Evolutionary conservation across 2,888 invertebrate genomes (phyloP).

Genomic region (Chrysodeixis includens): DNA sequence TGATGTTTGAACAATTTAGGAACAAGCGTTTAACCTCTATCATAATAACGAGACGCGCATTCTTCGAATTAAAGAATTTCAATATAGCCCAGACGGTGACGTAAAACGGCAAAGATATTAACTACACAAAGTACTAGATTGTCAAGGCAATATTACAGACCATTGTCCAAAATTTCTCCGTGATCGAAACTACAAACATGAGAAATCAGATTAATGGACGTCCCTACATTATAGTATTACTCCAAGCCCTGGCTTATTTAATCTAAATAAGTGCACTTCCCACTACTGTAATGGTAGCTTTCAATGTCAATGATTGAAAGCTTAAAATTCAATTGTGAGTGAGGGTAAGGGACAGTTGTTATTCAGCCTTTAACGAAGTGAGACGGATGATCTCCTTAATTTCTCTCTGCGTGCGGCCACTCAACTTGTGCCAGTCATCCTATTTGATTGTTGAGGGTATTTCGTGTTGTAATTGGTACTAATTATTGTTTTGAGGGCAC

Average conservation of each 20-base stretch:
- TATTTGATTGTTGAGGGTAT: constrained; percentile 85
- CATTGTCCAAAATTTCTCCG: constrained; percentile 46
- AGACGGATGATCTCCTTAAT: constrained; percentile 73
- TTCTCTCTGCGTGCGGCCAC: constrained; percentile 85
- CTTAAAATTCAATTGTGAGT: constrained; percentile 55
- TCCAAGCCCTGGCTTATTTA: constrained; percentile 49
- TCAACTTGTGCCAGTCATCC: constrained; percentile 85
- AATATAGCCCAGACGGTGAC: constrained; percentile 53
- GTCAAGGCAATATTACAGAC: constrained; percentile 46
- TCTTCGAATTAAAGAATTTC: constrained; percentile 63
- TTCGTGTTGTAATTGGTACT: constrained; percentile 85
- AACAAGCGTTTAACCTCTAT: constrained; percentile 66
- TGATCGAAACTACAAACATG: constrained; percentile 30
- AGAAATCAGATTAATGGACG: constrained; percentile 27
- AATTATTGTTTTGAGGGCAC: constrained; percentile 85
- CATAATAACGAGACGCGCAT: constrained; percentile 60
- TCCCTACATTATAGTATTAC: constrained; percentile 20
- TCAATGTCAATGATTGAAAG: constrained; percentile 69
- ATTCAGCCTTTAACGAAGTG: constrained; percentile 59
- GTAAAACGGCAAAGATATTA: constrained; percentile 40
- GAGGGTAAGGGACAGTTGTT: constrained; percentile 64
- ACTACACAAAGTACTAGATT: constrained; percentile 41
- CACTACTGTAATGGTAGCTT: constrained; percentile 64
- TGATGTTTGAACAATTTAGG: constrained; percentile 80
- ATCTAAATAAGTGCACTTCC: constrained; percentile 62